Conservation (phyloP, 2,888 invertebrate genomes). For the Bombyx huttoni region DNA sequence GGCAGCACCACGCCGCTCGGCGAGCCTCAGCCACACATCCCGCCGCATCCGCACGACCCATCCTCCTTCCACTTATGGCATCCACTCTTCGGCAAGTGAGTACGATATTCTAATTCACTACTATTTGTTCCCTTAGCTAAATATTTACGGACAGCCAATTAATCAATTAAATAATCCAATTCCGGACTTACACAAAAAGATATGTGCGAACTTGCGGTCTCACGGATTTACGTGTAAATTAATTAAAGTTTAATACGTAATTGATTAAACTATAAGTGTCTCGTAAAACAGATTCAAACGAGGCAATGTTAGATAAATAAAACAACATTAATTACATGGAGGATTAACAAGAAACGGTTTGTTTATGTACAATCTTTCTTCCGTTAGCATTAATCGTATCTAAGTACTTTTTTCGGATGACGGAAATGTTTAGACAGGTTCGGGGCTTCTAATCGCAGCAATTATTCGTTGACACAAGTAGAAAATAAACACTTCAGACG, state of each 20-base stretch:
- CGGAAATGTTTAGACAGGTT: neutral
- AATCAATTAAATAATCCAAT: neutral
- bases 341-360: neutral
- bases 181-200: no score
- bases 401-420: neutral
- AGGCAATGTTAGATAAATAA: no score
- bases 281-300: no score
- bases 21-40: conserved; percentile 47
- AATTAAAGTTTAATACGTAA: no score
- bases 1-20: conserved; percentile 76
- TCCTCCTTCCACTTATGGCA: conserved; percentile 84
- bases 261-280: no score
- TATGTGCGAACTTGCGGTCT: no score
- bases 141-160: neutral
- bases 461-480: neutral
- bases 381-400: neutral
- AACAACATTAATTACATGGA: neutral
- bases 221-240: no score
- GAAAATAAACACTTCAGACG: neutral
- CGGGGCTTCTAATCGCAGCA: neutral
- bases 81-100: conserved; percentile 89
- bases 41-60: conserved; percentile 57
- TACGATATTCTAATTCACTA: conserved; percentile 14
- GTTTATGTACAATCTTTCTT: neutral
- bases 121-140: neutral